phyloP scores from a whole-genome alignment of 1,140 invertebrate species.

The Brachionus manjavacas region DNA sequence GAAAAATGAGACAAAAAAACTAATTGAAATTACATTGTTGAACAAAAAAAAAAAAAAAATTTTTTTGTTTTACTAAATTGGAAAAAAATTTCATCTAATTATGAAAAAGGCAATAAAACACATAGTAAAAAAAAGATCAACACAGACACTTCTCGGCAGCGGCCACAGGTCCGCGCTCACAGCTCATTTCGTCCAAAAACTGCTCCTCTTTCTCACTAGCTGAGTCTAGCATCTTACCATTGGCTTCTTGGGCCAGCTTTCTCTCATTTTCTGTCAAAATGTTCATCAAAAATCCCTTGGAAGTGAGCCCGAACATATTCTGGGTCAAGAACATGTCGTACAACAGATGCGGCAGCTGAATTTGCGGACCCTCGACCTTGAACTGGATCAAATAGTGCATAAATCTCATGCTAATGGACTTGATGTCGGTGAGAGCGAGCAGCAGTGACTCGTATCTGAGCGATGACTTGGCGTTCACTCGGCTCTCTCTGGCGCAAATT shows the following conservation, averaged over 20 bases:
- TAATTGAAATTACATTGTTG: background rate
- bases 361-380: background rate
- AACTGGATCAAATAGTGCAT: slow-evolving; percentile 30
- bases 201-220: background rate
- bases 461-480: background rate
- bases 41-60: background rate
- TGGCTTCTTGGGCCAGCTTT: background rate
- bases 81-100: background rate
- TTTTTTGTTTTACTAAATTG: background rate
- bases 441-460: background rate
- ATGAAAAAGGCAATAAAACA: background rate
- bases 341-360: slow-evolving; percentile 2
- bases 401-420: slow-evolving; percentile 29
- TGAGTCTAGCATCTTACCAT: background rate
- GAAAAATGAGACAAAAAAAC: background rate
- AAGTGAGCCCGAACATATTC: slow-evolving; percentile 9
- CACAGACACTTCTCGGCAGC: background rate
- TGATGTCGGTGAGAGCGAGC: background rate
- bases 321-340: slow-evolving; percentile 27
- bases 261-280: background rate
- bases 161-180: background rate
- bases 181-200: background rate
- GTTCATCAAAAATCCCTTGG: background rate
- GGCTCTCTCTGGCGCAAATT: background rate
- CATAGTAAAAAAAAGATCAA: background rate